Conservation (phyloP, 2,797 vertebrate genomes). For the Crotalus adamanteus region DNA sequence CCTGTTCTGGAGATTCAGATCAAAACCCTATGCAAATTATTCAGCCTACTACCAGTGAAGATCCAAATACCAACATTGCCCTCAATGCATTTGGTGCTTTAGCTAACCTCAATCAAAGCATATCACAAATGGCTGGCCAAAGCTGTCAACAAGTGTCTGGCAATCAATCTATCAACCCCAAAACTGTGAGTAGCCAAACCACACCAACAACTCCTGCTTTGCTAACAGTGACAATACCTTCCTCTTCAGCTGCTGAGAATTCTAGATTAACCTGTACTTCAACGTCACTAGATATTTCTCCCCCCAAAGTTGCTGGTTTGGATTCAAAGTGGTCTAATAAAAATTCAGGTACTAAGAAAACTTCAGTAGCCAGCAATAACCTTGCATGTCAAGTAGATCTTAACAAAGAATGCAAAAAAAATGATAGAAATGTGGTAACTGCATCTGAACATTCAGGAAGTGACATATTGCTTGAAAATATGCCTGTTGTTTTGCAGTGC, state of each 20-base stretch:
- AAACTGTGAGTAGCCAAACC: constrained; percentile 67
- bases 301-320: constrained; percentile 53
- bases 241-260: constrained; percentile 60
- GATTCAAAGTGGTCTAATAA: constrained; percentile 80
- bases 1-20: constrained; percentile 81
- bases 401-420: constrained; percentile 59
- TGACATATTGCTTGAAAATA: constrained; percentile 30
- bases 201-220: constrained; percentile 66
- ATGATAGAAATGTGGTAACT: constrained; percentile 33
- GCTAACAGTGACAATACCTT: constrained; percentile 51
- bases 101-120: constrained; percentile 95
- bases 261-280: constrained; percentile 46
- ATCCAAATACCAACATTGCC: constrained; percentile 91
- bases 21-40: constrained; percentile 91
- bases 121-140: constrained; percentile 89
- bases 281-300: constrained; percentile 53
- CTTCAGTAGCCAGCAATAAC: constrained; percentile 65
- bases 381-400: constrained; percentile 37
- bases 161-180: constrained; percentile 69
- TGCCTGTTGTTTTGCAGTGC: constrained; percentile 38
- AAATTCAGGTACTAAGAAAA: constrained; percentile 77
- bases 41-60: constrained; percentile 91
- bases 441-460: constrained; percentile 30
- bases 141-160: constrained; percentile 76
- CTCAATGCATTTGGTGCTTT: constrained; percentile 94